Conservation (phyloP, 2,888 invertebrate genomes). For the Tetragonisca angustula region DNA sequence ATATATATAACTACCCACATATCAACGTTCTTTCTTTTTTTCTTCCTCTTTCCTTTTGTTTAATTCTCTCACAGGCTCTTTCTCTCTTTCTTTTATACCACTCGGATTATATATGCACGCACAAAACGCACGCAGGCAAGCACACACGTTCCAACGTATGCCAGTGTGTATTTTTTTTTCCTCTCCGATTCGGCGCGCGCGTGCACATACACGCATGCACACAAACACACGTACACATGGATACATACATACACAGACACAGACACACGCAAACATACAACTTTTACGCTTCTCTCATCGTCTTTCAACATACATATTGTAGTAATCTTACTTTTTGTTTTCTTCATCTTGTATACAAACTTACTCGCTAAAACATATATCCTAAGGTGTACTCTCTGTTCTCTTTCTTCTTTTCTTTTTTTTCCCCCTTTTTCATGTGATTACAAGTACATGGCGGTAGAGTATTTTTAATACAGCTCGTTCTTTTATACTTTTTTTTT, state of each 20-base stretch:
- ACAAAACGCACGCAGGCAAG: constrained; percentile 5
- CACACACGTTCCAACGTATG: neutral
- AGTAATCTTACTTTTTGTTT: constrained; percentile 67
- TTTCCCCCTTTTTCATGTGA: constrained; percentile 60
- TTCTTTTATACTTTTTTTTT: constrained; percentile 68
- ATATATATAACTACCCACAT: constrained; percentile 48
- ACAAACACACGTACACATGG: neutral
- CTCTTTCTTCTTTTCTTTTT: constrained; percentile 11
- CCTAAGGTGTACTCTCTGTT: constrained; percentile 79
- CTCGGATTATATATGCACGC: constrained; percentile 29
- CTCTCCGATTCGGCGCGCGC: constrained; percentile 3
- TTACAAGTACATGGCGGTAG: constrained; percentile 82
- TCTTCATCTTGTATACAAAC: constrained; percentile 82
- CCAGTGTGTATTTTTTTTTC: neutral
- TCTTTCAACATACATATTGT: constrained; percentile 63
- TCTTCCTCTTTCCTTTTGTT: constrained; percentile 11
- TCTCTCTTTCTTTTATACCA: constrained; percentile 5
- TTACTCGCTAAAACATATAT: constrained; percentile 79
- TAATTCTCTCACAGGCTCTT: constrained; percentile 45
- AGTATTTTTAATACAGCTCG: constrained; percentile 82
- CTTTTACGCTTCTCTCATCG: constrained; percentile 44
- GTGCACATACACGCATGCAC: constrained; percentile 12
- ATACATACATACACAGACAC: constrained; percentile 2
- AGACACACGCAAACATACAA: neutral
- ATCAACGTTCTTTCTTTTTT: constrained; percentile 40